phyloP scores from a whole-genome alignment of 2,888 invertebrate genomes.

The Allophyes oxyacanthae region DNA sequence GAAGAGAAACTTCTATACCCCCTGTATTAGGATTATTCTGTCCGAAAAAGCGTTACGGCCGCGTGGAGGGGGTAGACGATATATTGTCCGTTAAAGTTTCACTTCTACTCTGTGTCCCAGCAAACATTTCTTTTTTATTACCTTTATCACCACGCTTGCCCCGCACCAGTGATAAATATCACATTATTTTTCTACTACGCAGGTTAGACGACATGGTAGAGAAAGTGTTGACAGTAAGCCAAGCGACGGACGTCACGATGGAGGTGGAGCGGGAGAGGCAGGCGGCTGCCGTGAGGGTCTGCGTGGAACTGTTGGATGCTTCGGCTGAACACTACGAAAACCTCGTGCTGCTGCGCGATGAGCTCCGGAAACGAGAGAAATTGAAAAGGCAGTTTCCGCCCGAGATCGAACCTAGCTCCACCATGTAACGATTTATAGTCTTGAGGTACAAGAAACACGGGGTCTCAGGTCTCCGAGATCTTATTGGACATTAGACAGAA shows the following conservation, averaged over 20 bases:
- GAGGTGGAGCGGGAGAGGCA: constrained; percentile 74
- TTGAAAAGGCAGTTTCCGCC: constrained; percentile 70
- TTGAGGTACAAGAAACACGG: neutral
- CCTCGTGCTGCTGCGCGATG: constrained; percentile 75
- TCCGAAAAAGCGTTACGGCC: no score
- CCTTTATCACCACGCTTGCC: no score
- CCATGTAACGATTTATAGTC: constrained; percentile 36
- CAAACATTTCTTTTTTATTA: no score
- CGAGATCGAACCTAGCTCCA: constrained; percentile 68
- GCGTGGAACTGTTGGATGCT: constrained; percentile 75
- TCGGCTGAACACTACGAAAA: constrained; percentile 82
- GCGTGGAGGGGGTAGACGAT: no score
- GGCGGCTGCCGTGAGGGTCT: constrained; percentile 70
- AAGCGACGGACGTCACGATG: constrained; percentile 73
- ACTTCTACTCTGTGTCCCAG: no score
- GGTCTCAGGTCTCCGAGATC: no score
- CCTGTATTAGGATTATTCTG: no score
- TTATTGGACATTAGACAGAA: neutral
- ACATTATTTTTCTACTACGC: no score
- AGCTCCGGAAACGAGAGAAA: constrained; percentile 68
- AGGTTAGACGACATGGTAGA: constrained; percentile 80
- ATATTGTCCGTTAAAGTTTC: no score
- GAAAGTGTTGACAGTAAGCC: constrained; percentile 72
- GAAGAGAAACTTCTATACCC: no score
- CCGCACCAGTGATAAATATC: no score